A percentile compares a stretch with the other conserved stretches of the same genome.
Conservation (phyloP, 2,888 invertebrate species). For the Philereme vetulata region DNA sequence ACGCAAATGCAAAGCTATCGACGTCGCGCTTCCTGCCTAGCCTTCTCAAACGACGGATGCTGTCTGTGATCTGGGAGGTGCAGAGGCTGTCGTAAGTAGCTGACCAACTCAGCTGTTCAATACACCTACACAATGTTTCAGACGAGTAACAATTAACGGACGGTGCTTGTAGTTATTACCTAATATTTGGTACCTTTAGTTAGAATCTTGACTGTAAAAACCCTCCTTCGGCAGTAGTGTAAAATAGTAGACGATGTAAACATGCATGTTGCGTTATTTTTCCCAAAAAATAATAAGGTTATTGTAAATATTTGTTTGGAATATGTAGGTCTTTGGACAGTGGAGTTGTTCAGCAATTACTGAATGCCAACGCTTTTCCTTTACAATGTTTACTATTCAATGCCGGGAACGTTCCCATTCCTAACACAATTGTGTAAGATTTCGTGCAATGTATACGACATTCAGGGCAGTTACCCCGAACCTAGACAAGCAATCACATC, state of each 20-base stretch:
- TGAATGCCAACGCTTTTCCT: neutral
- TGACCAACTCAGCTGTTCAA: neutral
- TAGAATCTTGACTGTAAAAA: neutral
- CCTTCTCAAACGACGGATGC: neutral
- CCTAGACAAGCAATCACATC: slow-evolving; percentile 5
- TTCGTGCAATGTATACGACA: slow-evolving; percentile 19
- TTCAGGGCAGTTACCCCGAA: slow-evolving; percentile 22
- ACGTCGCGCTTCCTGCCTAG: neutral
- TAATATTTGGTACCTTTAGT: neutral
- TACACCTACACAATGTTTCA: neutral
- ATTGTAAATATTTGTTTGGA: no score
- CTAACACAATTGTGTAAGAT: slow-evolving; percentile 16
- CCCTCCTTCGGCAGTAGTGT: no score
- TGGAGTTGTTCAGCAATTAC: slow-evolving; percentile 3
- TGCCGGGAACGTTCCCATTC: slow-evolving; percentile 16
- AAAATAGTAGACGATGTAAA: no score
- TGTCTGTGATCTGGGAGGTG: neutral
- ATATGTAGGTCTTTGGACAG: no score
- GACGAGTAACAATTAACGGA: neutral
- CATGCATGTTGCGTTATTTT: no score
- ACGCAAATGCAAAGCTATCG: neutral
- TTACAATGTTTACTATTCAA: slow-evolving; percentile 16
- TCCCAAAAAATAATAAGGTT: no score
- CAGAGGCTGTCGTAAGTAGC: neutral
- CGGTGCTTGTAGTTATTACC: neutral